Evolutionary conservation across 2,888 invertebrate genomes (phyloP), one percentile per base, ranked within the genome.

Genomic region (Phania funesta): DNA sequence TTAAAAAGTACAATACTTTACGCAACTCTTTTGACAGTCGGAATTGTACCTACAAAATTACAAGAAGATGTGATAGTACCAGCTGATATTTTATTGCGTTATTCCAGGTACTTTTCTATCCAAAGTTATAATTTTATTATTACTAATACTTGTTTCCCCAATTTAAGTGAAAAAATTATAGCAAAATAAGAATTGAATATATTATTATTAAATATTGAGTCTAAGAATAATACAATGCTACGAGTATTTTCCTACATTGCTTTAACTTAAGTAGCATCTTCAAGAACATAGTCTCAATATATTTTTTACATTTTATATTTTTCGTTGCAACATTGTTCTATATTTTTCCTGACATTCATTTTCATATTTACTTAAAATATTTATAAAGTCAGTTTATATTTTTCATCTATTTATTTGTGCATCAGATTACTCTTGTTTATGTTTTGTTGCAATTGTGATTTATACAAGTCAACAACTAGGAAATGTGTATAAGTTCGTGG

Each of bases 231-330:
- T 9, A 38, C 13, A 52, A 50, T n/a, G 24, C 16, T 26, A 32
- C 35, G n/a, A n/a, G n/a, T n/a, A n/a, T 65, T 54, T 41, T n/a
- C n/a, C 7, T 68, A 18, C 26, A 11, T 29, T 52, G 41, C 52
- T 24, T 24, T 22, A 35, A 50, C 11, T 50, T 35, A 50, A 48
- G 35, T 16, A 38, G 35, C 50, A 48, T n/a, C 32, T 2, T 18
- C 1, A 48, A 11, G 26, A 48, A 7, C 65, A 65, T 50, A 22
- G 16, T 18, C 24, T 26, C 26, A 26, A 18, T 11, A 1, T 41
- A 29, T 58, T 22, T 13, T 32, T 56, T 41, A 11, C 13, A n/a
- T 41, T 41, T 41, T 41, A n/a, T 41, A n/a, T 41, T 41, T 38
- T 35, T 58, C n/a, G n/a, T 8, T 7, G 18, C 9, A 11, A 20